These are phyloP conservation scores for Drosophila serrata DNA, from an alignment of 1,140 invertebrate species.

Conservation along the genomic window DNA sequence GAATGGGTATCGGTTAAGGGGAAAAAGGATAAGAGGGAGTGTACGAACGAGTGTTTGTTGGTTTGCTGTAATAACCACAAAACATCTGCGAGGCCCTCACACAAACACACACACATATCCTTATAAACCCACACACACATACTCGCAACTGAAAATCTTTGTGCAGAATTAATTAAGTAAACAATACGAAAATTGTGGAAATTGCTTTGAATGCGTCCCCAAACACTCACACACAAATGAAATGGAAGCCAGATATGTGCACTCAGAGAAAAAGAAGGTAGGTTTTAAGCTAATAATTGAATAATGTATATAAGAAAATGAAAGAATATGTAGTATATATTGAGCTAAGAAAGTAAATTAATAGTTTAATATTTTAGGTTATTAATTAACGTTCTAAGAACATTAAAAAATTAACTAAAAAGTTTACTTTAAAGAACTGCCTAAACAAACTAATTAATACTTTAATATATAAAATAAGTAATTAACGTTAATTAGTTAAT, in stretches of 20 bases:
- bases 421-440: too few relatives aligned
- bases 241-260: conserved; percentile 13
- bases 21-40: neutral
- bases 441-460: too few relatives aligned
- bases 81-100: conserved; percentile 58
- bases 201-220: conserved; percentile 82
- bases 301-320: neutral
- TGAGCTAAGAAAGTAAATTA: too few relatives aligned
- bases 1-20: conserved; percentile 15
- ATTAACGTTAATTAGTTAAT: too few relatives aligned
- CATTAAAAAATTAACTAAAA: too few relatives aligned
- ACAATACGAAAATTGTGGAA: conserved; percentile 83
- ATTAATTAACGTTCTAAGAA: too few relatives aligned
- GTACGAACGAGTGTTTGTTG: conserved; percentile 35
- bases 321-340: too few relatives aligned
- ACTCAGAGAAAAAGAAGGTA: neutral
- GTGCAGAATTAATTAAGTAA: conserved; percentile 83
- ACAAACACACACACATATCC: conserved; percentile 7
- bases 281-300: too few relatives aligned
- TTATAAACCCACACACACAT: conserved; percentile 4
- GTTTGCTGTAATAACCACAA: conserved; percentile 75
- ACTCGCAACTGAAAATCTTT: conserved; percentile 74
- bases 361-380: too few relatives aligned
- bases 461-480: too few relatives aligned
- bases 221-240: conserved; percentile 46